Conservation (phyloP, 1,140 invertebrate species). For the Rhynchophorus ferrugineus region DNA sequence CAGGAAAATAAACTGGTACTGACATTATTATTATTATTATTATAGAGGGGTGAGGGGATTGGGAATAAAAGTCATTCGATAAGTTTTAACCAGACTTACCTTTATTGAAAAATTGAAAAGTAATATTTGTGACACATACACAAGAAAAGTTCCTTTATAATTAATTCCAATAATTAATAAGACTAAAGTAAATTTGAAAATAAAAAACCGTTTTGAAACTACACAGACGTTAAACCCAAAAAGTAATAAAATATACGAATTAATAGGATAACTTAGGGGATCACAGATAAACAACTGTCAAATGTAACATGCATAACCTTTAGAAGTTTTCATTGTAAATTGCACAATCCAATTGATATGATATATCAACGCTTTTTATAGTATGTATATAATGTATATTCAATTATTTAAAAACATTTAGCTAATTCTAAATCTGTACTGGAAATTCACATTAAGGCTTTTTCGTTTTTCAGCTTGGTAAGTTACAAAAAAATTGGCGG, state of each 20-base stretch:
- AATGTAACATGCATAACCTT: slow-evolving; percentile 40
- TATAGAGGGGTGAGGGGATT: no score
- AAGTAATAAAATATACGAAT: slow-evolving; percentile 8
- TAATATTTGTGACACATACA: slow-evolving; percentile 10
- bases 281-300: slow-evolving; percentile 41
- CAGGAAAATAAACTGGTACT: no score
- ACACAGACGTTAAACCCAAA: slow-evolving; percentile 24
- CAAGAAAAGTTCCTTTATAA: slow-evolving; percentile 25
- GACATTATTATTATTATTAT: no score
- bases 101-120: slow-evolving; percentile 15
- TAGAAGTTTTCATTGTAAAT: slow-evolving; percentile 35
- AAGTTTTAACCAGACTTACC: slow-evolving; percentile 8
- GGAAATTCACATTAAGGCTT: slow-evolving; percentile 27
- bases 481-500: no score
- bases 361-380: slow-evolving; percentile 40
- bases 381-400: slow-evolving; percentile 41
- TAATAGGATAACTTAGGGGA: slow-evolving; percentile 33
- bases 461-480: slow-evolving; percentile 5
- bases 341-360: slow-evolving; percentile 41
- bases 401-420: slow-evolving; percentile 42
- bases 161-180: slow-evolving; percentile 32
- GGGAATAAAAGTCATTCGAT: background rate
- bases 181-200: slow-evolving; percentile 34
- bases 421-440: slow-evolving; percentile 37
- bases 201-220: slow-evolving; percentile 20